phyloP scores from a whole-genome alignment of 2,797 vertebrate species.

The Holocentrus rufus region DNA sequence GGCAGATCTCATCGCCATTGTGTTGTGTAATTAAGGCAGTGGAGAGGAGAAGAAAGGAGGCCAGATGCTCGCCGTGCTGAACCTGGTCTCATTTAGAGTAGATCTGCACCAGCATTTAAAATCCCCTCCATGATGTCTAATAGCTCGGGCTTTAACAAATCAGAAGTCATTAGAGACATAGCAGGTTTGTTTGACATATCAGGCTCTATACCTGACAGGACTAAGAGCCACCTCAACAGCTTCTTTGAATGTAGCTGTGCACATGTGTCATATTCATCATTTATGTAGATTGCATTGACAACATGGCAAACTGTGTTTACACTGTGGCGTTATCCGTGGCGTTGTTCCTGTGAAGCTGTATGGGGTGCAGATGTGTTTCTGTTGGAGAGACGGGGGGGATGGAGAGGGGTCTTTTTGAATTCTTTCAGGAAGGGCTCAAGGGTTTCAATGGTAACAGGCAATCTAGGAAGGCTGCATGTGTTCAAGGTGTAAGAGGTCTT shows the following conservation, averaged over 20 bases:
- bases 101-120: conserved; percentile 59
- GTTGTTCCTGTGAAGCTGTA: conserved; percentile 8
- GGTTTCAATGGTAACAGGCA: conserved; percentile 33
- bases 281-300: background rate
- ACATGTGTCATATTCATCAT: background rate
- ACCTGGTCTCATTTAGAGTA: conserved; percentile 73
- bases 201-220: conserved; percentile 18
- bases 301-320: background rate
- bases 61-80: conserved; percentile 81
- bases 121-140: conserved; percentile 42
- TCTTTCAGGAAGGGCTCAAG: conserved; percentile 38
- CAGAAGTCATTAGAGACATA: conserved; percentile 50
- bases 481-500: conserved; percentile 15
- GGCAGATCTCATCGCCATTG: conserved; percentile 84
- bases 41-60: conserved; percentile 77
- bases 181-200: conserved; percentile 42
- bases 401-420: background rate
- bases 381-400: conserved; percentile 6
- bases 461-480: conserved; percentile 41
- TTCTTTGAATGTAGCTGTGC: background rate
- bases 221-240: background rate
- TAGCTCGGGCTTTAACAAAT: conserved; percentile 58
- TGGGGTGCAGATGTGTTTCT: background rate
- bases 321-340: background rate
- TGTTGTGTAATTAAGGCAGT: conserved; percentile 85